A percentile compares a stretch with the other conserved stretches of the same genome.
phyloP scores from a whole-genome alignment of 2,797 vertebrate species.

The Anas acuta region DNA sequence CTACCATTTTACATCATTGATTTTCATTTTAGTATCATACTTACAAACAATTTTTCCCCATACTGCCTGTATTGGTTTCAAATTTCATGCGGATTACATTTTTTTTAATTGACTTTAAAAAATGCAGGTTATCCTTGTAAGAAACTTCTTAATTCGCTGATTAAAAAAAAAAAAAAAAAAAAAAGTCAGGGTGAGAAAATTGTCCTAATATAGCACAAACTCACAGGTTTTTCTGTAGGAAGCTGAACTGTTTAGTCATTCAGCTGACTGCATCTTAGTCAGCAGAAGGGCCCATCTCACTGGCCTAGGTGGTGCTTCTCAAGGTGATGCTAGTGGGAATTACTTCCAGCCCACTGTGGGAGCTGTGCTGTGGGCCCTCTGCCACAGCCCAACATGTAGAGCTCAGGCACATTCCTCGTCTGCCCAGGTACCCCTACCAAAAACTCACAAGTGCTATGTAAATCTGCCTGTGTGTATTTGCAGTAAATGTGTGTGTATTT shows the following conservation, averaged over 20 bases:
- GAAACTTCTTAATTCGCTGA: not conserved
- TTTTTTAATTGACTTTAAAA: not conserved
- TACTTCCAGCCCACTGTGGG: fast-evolving
- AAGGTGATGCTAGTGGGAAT: not conserved
- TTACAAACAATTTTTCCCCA: not conserved
- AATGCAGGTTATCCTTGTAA: not conserved
- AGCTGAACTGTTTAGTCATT: conserved; percentile 15
- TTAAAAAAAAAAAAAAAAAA: no score
- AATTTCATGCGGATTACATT: not conserved
- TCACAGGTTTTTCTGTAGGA: not conserved
- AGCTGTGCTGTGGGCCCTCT: not conserved
- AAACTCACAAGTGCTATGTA: not conserved
- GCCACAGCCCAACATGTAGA: fast-evolving
- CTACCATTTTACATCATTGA: not conserved
- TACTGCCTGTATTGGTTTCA: not conserved
- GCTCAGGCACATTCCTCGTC: not conserved
- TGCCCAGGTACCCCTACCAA: not conserved
- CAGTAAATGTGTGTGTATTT: not conserved
- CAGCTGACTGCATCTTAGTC: conserved; percentile 15
- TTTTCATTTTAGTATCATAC: not conserved
- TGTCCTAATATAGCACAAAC: not conserved
- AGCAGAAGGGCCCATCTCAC: not conserved
- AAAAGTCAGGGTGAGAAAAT: not conserved
- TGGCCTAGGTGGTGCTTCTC: not conserved
- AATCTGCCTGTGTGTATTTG: not conserved